Base-by-base conservation (phyloP, 2,797 vertebrate species). In the Pachyuromys duprasi region DNA sequence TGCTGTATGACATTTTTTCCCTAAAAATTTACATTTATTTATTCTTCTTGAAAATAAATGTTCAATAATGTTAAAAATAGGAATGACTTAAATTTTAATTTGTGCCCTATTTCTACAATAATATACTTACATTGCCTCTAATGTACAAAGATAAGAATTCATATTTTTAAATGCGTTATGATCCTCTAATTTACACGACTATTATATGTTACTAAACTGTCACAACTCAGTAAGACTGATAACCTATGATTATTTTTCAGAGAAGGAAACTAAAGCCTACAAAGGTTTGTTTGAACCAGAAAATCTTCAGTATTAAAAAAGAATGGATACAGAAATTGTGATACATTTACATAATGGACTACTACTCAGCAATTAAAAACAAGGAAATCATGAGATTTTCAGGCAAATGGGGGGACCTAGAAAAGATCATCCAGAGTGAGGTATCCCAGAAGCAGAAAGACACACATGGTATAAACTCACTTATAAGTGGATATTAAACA, bases 121-220 rank as follows among this genome's bases (percentile, higher is more conserved):
- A 94, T 60, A 36, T 42, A 57, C 14, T 72, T 42, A 63, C 7
- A 57, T 94, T 89, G 84, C 14, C 36, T 89, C 31, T 53, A 78
- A 83, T 63, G 79, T 89, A 84, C 57, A 69, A 67, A 92, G 84
- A 63, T 74, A 18, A 86, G n/a, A 24, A 20, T 72, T 90, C 81
- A 49, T 81, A 92, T n/a, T 87, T 93, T 83, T 86, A 86, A 57
- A 89, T 92, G 28, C 75, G 88, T 63, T 72, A 94, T 74, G 9
- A 22, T 14, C 17, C n/a, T 89, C 91, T 80, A 42, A 84, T 75
- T 92, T 26, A 9, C 55, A 0, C 65, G 65, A 70, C 55, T 90
- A 49, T 49, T 49, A 49, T 53, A 90, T 70, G 49, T 39, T 94
- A 79, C 39, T 42, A 89, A 93, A 79, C 76, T 83, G 13, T 80